Base-by-base conservation (phyloP, 2,888 invertebrate species). In the Apocheima hispidaria region DNA sequence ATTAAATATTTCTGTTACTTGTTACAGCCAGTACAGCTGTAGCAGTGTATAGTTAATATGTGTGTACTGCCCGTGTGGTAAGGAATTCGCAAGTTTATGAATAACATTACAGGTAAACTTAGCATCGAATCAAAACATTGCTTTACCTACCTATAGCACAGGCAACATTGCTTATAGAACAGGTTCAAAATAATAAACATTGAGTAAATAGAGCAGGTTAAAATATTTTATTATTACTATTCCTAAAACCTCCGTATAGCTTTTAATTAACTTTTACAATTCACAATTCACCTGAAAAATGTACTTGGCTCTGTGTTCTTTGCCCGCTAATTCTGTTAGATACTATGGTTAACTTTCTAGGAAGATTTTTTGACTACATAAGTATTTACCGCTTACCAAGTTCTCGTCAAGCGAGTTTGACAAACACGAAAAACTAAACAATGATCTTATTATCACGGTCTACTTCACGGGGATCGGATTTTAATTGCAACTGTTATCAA, bases 1-100 rank as follows among this genome's bases (percentile, higher is more conserved):
- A 68, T 73, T 10, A 74, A 73, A 75, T 69, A 66, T 60, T 63
- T 68, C 65, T 60, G 54, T 62, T 69, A 64, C 64, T 64, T 60
- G 54, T 62, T 69, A 64, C 64, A 50, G 38, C 57, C 60, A 57
- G 21, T 57, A 36, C 50, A 33, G 43, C 56, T 54, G 28, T 54
- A 49, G 43, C 28, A 43, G 2, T 14, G 14, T 35, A 14, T 35
- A 10, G 14, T 14, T 43, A 23, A 2, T 14, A 2, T 26, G 14
- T 23, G 23, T 14, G n/a, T 35, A 28, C 9, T 28, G n/a, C n/a
- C n/a, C n/a, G n/a, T 23, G 4, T 23, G 1, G 6, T 23, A 23
- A 23, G n/a, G n/a, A n/a, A n/a, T n/a, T n/a, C n/a, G n/a, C n/a
- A n/a, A n/a, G n/a, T n/a, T n/a, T 7, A 26, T 6, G 4, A 26